Evolutionary conservation across 2,888 invertebrate species (phyloP), one percentile per base, ranked within the genome.

Genomic region (Calliscelio sp.): DNA sequence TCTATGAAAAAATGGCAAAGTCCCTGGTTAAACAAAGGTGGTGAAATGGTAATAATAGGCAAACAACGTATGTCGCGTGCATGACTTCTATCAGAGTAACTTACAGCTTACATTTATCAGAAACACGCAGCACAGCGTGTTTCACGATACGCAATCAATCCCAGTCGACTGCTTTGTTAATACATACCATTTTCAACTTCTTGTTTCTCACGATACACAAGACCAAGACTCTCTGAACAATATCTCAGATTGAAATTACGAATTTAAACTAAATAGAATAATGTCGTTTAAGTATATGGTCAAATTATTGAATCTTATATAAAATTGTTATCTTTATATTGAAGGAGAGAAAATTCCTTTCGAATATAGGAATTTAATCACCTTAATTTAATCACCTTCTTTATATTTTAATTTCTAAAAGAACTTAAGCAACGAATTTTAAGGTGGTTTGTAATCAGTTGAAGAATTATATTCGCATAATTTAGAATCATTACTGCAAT

Each of bases 91-190:
- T 86, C 83, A 81, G 75, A 84, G 73, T 86, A 84, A 87, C 84
- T 87, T 85, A 86, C 81, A 70, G 80, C 84, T 74, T 79, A 84
- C 84, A 81, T 86, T 86, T 86, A 86, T 87, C 86, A 84, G 81
- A 78, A 86, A 81, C 78, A 57, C 79, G 74, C 75, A 84, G 53
- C 75, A 81, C 75, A 68, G 81, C 86, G 70, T 85, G 81, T 78
- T 81, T 57, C 83, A 71, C 81, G 86, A 84, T 86, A 86, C 85
- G 63, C 63, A 86, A 86, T 85, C 86, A 86, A 87, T 86, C 84
- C 78, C 38, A 78, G 75, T 51, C 80, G 65, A 80, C 84, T 84
- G 78, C 83, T 86, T 84, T 81, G 84, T 85, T 85, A 85, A 87
- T 86, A 77, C 77, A n/a, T n/a, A 20, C 53, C 65, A 79, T 85